Evolutionary conservation across 1,140 invertebrate genomes (phyloP).

Genomic region (Bombus waltoni): DNA sequence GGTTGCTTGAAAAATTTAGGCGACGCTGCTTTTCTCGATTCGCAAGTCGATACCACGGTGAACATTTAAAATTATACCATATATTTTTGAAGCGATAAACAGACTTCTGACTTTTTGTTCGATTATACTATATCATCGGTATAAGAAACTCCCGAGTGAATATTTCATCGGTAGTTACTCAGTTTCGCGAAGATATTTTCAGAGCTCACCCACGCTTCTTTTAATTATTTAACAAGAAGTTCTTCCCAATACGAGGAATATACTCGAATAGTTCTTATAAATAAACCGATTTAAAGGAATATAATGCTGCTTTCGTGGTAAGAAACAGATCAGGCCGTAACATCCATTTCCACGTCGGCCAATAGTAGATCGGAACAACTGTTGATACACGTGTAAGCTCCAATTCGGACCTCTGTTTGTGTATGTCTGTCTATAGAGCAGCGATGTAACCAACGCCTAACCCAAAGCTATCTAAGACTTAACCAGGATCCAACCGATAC

Average conservation of each 20-base stretch:
- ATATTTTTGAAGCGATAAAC: neutral
- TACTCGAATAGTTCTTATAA: too few species aligned
- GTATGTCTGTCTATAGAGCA: slow-evolving; percentile 16
- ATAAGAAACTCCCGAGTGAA: too few species aligned
- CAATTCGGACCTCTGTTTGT: slow-evolving; percentile 43
- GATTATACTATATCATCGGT: too few species aligned
- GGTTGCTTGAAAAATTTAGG: neutral
- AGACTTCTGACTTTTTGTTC: too few species aligned
- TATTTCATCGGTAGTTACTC: too few species aligned
- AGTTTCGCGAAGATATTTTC: too few species aligned
- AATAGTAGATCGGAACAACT: slow-evolving; percentile 23
- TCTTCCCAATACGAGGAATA: neutral
- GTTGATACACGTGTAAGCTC: slow-evolving; percentile 48
- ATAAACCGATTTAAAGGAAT: too few species aligned
- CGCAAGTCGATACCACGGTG: neutral
- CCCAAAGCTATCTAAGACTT: slow-evolving; percentile 54
- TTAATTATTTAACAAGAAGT: too few species aligned
- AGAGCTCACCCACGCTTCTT: too few species aligned
- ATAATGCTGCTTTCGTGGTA: neutral
- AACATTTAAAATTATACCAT: neutral
- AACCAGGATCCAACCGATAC: slow-evolving; percentile 37
- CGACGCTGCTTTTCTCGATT: neutral
- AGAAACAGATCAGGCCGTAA: neutral
- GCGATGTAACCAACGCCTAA: slow-evolving; percentile 44
- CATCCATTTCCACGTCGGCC: neutral